phyloP scores from a whole-genome alignment of 2,113 vertebrate genomes.

The Vulpes lagopus region DNA sequence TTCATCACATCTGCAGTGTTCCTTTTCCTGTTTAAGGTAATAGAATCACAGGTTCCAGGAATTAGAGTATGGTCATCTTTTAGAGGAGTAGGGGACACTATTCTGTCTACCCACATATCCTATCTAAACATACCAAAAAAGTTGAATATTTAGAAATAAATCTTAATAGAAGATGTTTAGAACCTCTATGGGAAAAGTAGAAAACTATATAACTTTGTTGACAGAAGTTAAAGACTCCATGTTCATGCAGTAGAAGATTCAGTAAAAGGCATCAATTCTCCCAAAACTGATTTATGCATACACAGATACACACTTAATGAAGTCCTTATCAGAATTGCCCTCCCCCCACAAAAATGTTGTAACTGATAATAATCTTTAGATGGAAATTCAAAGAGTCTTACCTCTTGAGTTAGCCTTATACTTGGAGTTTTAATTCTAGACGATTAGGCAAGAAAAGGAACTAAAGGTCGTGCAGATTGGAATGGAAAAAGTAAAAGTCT shows the following conservation, averaged over 20 bases:
- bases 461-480: neutral
- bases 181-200: neutral
- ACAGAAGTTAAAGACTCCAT: neutral
- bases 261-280: neutral
- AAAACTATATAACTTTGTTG: neutral
- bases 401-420: neutral
- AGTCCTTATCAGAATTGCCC: neutral
- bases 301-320: neutral
- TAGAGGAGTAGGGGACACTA: neutral
- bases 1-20: neutral
- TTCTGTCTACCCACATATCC: neutral
- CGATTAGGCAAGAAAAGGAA: neutral
- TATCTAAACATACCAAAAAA: neutral
- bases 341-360: neutral
- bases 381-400: neutral
- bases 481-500: neutral
- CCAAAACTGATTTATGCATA: neutral
- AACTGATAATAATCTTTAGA: neutral
- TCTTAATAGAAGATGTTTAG: neutral
- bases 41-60: neutral
- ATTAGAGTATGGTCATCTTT: neutral
- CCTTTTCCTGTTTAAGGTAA: neutral
- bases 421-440: neutral
- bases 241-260: neutral
- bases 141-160: neutral